Base-by-base conservation (phyloP, 2,113 vertebrate genomes). In the Rhabdomys dilectus region DNA sequence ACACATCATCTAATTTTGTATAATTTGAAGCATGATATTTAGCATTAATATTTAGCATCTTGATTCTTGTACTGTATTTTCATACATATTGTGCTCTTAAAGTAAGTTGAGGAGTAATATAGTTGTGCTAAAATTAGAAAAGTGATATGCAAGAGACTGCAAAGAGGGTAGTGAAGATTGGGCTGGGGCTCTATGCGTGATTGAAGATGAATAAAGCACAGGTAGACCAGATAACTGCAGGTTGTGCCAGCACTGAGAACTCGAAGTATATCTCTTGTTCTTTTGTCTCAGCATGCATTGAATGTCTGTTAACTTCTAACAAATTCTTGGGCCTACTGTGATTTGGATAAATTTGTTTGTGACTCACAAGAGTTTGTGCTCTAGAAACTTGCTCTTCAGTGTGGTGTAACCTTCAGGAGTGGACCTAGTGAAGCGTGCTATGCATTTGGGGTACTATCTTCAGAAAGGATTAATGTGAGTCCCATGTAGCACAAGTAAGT, bases 131-230 rank as follows among this genome's bases (percentile, higher is more conserved):
- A 68, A 60, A 16, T 39, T 58, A 53, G 66, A 62, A 91, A 77
- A n/a, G 10, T 31, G 1, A 0, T n/a, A 4, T 45, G 9, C 39
- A 51, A 51, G 84, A n/a, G 51, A 34, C 15, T 24, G 31, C 24
- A 39, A 15, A 1, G 22, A 26, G 21, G 31, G 11, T 7, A 3
- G 48, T 34, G 1, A 0, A 0, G 48, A 31, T 21, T 19, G 16
- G 11, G 3, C 45, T 42, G 22, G 26, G 15, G 34, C 0, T 15
- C 15, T 21, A 29, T 16, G 48, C 48, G 34, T 58, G 68, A 24
- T 1, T 19, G 56, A 68, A 86, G 45, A 1, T 45, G 13, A 26
- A 26, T 0, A 10, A 60, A 10, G 21, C 9, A 0, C 1, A 82
- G 94, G 53, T 93, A n/a, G 95, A 62, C 56, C 72, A 72, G 86